Percentiles rank a stretch among this genome's conserved stretches.
phyloP scores from a whole-genome alignment of 2,797 vertebrate species.

The Buphagus erythrorhynchus region DNA sequence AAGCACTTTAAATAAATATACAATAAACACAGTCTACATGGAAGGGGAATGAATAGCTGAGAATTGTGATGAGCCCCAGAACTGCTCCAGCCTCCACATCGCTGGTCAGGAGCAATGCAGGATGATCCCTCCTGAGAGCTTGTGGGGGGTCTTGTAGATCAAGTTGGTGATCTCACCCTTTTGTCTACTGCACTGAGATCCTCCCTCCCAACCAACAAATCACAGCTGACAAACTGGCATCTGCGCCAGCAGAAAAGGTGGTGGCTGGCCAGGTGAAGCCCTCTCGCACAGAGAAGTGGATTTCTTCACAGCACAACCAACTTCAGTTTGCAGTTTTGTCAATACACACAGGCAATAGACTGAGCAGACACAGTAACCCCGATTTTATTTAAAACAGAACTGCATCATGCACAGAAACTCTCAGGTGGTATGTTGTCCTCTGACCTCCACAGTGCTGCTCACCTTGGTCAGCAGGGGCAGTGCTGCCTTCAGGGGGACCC shows the following conservation, averaged over 20 bases:
- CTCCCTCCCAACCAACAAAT: neutral
- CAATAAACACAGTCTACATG: neutral
- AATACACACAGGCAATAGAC: accelerated
- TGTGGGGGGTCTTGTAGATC: neutral
- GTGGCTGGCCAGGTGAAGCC: neutral
- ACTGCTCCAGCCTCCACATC: neutral
- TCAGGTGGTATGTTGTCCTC: accelerated
- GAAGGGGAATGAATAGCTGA: neutral
- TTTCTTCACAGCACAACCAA: neutral
- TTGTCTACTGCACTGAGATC: neutral
- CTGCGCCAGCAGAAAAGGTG: neutral
- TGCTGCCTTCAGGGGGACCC: accelerated
- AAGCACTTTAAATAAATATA: conserved; percentile 23
- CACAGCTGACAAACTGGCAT: neutral
- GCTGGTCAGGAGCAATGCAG: neutral
- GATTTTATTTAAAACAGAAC: neutral
- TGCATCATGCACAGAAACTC: accelerated
- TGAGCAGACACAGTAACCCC: neutral
- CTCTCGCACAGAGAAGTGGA: neutral
- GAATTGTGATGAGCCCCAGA: neutral
- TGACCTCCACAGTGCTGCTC: neutral
- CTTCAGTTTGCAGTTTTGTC: neutral
- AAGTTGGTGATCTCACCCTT: neutral
- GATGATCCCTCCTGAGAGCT: neutral
- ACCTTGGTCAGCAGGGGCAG: accelerated